These are phyloP conservation scores for Corvus cornix DNA, from an alignment of 2,113 vertebrate species.

Conservation along the genomic window DNA sequence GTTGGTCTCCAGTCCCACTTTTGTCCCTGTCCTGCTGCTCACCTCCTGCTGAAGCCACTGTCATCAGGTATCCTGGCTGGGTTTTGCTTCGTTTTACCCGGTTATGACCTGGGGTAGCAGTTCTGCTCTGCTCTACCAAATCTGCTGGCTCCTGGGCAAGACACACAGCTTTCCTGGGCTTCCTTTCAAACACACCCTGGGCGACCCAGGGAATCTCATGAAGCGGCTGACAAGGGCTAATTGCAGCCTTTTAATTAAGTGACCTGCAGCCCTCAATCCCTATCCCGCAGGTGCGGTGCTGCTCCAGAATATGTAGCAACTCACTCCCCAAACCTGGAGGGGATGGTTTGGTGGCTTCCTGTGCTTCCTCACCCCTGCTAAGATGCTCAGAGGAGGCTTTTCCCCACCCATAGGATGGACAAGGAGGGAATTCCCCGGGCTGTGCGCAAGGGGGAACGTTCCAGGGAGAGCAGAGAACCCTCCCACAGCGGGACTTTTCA, in stretches of 20 bases:
- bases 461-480: too few species aligned
- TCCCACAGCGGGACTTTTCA: fast-evolving
- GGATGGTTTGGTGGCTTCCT: neutral
- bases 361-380: neutral
- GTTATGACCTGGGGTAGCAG: fast-evolving
- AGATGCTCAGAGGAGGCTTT: neutral
- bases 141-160: neutral
- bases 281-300: fast-evolving
- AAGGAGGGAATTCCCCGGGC: too few species aligned
- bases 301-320: fast-evolving
- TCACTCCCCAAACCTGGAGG: fast-evolving
- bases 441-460: fast-evolving
- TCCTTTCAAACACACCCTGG: fast-evolving
- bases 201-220: too few species aligned
- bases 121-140: neutral
- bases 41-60: neutral
- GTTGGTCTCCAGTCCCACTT: neutral
- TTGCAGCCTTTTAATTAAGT: neutral
- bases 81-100: fast-evolving
- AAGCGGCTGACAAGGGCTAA: neutral
- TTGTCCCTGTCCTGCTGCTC: neutral
- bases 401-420: fast-evolving
- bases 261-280: neutral
- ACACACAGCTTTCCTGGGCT: fast-evolving
- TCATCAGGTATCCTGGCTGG: neutral